Evolutionary conservation across 2,888 invertebrate species (phyloP).

Genomic region (Eurois occulta): DNA sequence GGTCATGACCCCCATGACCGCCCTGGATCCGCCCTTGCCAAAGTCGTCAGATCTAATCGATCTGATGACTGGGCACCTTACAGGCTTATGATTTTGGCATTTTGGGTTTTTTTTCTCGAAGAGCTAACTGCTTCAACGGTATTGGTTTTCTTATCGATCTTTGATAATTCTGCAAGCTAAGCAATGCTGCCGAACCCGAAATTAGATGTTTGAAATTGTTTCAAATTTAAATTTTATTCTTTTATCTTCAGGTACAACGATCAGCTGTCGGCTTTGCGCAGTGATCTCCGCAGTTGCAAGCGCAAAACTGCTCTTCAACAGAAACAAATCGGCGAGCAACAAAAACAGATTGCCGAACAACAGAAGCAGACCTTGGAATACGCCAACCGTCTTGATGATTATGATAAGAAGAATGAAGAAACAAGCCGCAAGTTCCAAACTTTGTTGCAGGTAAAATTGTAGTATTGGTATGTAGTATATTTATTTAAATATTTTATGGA

Average conservation of each 20-base stretch:
- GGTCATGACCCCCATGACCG: too few species aligned
- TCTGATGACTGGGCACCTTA: too few species aligned
- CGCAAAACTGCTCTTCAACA: constrained; percentile 96
- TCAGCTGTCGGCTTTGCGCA: constrained; percentile 94
- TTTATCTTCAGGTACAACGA: constrained; percentile 92
- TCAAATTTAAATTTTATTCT: background rate
- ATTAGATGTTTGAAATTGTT: background rate
- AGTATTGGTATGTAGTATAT: constrained; percentile 52
- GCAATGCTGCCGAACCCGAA: background rate
- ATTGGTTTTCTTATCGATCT: background rate
- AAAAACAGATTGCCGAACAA: constrained; percentile 93
- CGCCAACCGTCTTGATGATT: constrained; percentile 96
- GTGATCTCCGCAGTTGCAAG: constrained; percentile 95
- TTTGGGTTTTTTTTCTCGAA: background rate
- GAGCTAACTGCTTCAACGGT: background rate
- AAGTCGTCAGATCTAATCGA: too few species aligned
- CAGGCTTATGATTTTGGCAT: background rate
- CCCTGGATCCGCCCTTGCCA: too few species aligned
- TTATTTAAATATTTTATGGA: constrained; percentile 22
- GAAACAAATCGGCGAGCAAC: constrained; percentile 95
- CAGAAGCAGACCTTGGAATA: constrained; percentile 95
- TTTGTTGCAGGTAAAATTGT: constrained; percentile 92
- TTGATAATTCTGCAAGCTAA: constrained; percentile 4
- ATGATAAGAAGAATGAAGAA: constrained; percentile 97
- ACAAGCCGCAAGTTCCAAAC: constrained; percentile 97